phyloP scores from a whole-genome alignment of 2,888 invertebrate species.

The Cotesia congregata region DNA sequence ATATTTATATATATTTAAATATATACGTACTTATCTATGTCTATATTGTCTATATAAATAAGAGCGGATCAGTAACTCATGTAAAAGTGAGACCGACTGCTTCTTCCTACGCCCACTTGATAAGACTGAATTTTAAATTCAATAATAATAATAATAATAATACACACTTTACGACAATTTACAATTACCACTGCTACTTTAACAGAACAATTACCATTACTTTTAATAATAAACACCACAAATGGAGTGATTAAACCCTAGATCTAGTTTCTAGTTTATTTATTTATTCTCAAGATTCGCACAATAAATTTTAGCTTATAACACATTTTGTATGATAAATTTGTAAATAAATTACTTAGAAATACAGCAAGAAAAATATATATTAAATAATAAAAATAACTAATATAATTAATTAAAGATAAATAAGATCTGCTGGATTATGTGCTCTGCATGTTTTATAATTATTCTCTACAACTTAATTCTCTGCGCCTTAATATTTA shows the following conservation, averaged over 20 bases:
- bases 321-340: constrained; percentile 56
- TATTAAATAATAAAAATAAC: not conserved
- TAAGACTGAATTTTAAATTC: constrained; percentile 31
- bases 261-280: constrained; percentile 6
- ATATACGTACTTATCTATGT: not conserved
- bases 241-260: constrained; percentile 4
- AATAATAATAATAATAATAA: not conserved
- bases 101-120: constrained; percentile 19
- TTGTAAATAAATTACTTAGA: constrained; percentile 63
- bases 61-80: constrained; percentile 3
- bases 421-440: constrained; percentile 41
- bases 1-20: not conserved
- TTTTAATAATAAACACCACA: not conserved
- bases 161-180: constrained; percentile 19
- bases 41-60: not conserved
- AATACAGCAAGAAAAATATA: constrained; percentile 49
- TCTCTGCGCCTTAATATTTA: constrained; percentile 45
- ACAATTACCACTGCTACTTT: not conserved
- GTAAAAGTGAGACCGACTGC: constrained; percentile 28
- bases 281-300: constrained; percentile 18
- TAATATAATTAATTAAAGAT: constrained; percentile 1
- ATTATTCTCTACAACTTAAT: constrained; percentile 32
- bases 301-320: constrained; percentile 18
- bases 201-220: constrained; percentile 1
- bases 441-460: constrained; percentile 64